phyloP scores from a whole-genome alignment of 2,797 vertebrate species.

The Cyclopterus lumpus region DNA sequence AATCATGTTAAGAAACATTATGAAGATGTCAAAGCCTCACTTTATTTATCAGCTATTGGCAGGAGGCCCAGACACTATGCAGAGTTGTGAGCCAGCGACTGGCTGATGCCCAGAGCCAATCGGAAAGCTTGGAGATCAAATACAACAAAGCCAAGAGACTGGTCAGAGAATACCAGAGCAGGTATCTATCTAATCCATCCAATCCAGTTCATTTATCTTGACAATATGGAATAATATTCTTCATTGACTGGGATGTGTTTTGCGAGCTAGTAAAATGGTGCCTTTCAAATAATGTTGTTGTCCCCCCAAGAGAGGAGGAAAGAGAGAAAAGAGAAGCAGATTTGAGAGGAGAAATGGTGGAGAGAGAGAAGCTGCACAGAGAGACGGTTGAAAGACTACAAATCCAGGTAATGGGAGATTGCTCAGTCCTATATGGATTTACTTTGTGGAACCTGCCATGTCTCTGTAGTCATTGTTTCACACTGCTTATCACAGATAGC shows the following conservation, averaged over 20 bases:
- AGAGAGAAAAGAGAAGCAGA: slow-evolving; percentile 85
- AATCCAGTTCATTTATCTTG: not conserved
- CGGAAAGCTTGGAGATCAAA: slow-evolving; percentile 90
- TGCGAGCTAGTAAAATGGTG: not conserved
- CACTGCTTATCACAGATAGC: slow-evolving; percentile 57
- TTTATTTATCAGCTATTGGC: slow-evolving; percentile 85
- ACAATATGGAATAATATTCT: not conserved
- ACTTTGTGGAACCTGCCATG: slow-evolving; percentile 1
- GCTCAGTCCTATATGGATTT: slow-evolving; percentile 10
- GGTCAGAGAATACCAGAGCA: slow-evolving; percentile 90
- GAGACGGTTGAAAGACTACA: slow-evolving; percentile 83
- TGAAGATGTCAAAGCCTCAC: slow-evolving; percentile 14
- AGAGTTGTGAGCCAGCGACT: slow-evolving; percentile 91
- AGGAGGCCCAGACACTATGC: slow-evolving; percentile 92
- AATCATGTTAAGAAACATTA: slow-evolving; percentile 11
- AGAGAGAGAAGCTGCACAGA: slow-evolving; percentile 83
- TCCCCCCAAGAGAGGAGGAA: slow-evolving; percentile 84
- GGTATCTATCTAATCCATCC: slow-evolving; percentile 77
- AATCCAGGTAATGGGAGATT: slow-evolving; percentile 80
- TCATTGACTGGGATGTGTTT: not conserved
- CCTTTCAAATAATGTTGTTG: slow-evolving; percentile 3
- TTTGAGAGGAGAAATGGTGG: slow-evolving; percentile 82
- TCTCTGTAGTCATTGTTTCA: slow-evolving; percentile 36
- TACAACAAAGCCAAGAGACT: slow-evolving; percentile 90
- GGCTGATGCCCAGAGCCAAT: slow-evolving; percentile 91